These are phyloP conservation scores for Schizaphis graminum DNA, from an alignment of 2,888 invertebrate genomes.

Conservation along the genomic window DNA sequence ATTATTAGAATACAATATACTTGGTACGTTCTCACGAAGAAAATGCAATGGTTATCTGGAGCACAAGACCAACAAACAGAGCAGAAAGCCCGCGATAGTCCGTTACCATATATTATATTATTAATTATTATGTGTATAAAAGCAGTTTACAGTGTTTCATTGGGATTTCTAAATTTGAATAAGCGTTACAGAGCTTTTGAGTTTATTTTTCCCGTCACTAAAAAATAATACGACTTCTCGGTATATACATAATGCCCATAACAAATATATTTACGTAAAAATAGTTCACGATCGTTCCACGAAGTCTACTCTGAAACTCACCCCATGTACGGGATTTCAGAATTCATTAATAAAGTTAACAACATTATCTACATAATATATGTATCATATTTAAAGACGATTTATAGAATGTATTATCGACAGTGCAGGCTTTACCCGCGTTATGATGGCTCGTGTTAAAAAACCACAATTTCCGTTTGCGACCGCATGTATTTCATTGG, in stretches of 20 bases:
- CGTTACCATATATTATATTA: not conserved
- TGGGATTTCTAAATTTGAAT: not conserved
- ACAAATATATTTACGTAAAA: not conserved
- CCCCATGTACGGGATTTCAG: not conserved
- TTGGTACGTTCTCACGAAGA: slow-evolving; percentile 13
- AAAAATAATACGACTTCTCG: not conserved
- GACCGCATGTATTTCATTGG: slow-evolving; percentile 18
- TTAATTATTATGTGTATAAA: not conserved
- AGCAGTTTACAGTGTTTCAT: not conserved
- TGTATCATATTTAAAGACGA: not conserved
- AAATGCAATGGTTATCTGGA: slow-evolving; percentile 6
- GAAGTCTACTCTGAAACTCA: not conserved
- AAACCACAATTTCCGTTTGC: slow-evolving; percentile 48
- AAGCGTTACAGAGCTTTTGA: not conserved
- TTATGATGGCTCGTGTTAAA: slow-evolving; percentile 24
- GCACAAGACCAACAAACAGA: slow-evolving; percentile 31
- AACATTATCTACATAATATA: not conserved
- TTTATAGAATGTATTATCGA: not conserved
- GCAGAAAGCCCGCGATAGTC: slow-evolving; percentile 17
- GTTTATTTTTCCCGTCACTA: not conserved
- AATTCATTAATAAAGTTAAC: not conserved
- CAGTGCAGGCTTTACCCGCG: not conserved
- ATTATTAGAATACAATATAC: not conserved
- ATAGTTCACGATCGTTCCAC: not conserved
- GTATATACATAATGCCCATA: not conserved